Percentiles rank a stretch among this genome's conserved stretches.
Evolutionary conservation across 2,113 vertebrate species (phyloP).

Genomic region (Okapia johnstoni): DNA sequence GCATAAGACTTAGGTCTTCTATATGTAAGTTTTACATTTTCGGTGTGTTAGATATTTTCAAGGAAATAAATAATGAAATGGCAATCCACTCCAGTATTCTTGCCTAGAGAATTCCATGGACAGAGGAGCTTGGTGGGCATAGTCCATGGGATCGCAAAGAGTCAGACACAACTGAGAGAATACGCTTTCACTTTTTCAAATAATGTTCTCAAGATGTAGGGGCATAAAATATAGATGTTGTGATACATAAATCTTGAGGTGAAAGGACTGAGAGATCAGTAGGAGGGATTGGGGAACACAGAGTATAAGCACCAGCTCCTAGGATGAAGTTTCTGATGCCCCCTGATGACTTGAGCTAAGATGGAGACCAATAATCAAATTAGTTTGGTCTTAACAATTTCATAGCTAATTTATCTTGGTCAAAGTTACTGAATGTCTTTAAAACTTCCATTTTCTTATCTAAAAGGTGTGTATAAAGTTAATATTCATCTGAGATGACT

Average conservation of each 20-base stretch:
- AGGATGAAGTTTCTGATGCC: neutral
- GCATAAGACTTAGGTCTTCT: neutral
- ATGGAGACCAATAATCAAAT: neutral
- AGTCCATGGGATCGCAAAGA: neutral
- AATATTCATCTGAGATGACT: neutral
- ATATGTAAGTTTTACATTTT: neutral
- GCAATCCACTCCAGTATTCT: neutral
- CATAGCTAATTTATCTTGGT: neutral
- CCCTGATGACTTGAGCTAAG: neutral
- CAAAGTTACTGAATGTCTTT: neutral
- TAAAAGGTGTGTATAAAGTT: neutral
- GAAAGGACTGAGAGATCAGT: neutral
- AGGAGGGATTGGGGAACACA: neutral
- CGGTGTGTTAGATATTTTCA: neutral
- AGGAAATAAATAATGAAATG: neutral
- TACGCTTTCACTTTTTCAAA: accelerated
- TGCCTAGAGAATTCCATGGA: neutral
- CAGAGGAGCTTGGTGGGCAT: neutral
- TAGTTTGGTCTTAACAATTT: neutral
- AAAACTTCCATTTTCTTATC: neutral
- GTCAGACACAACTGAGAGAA: accelerated
- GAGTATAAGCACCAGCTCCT: neutral
- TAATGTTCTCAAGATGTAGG: neutral
- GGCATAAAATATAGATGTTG: neutral
- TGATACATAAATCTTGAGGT: neutral